phyloP scores from a whole-genome alignment of 92 coral and sea anemone species.

The Scolanthus callimorphus region DNA sequence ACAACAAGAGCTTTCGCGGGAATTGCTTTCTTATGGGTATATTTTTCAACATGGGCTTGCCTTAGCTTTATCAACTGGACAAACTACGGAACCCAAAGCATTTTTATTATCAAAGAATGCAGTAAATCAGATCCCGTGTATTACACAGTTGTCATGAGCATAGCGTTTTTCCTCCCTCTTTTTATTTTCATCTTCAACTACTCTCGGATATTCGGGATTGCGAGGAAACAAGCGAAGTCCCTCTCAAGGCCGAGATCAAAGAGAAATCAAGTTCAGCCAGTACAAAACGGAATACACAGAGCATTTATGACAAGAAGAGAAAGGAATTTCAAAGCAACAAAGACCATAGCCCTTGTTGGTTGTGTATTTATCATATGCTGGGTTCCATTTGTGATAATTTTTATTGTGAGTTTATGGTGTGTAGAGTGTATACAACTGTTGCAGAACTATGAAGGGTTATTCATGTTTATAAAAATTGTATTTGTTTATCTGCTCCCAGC shows the following conservation, averaged over 20 bases:
- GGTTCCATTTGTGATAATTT: slow-evolving; percentile 70
- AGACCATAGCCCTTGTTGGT: slow-evolving; percentile 85
- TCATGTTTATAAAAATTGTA: slow-evolving; percentile 35
- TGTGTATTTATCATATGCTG: slow-evolving; percentile 87
- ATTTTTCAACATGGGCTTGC: slow-evolving; percentile 72
- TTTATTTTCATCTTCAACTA: slow-evolving; percentile 69
- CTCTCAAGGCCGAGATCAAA: slow-evolving; percentile 60
- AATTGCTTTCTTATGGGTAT: slow-evolving; percentile 78
- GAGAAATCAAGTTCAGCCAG: slow-evolving; percentile 15
- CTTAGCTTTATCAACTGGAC: slow-evolving; percentile 70
- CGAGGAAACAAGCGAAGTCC: slow-evolving; percentile 76
- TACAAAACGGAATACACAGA: neutral
- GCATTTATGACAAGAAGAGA: slow-evolving; percentile 19
- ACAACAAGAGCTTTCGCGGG: slow-evolving; percentile 40
- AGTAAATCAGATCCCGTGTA: slow-evolving; percentile 59
- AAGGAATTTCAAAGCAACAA: slow-evolving; percentile 94
- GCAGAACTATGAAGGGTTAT: slow-evolving; percentile 13
- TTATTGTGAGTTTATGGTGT: slow-evolving; percentile 69
- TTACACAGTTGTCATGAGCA: slow-evolving; percentile 60
- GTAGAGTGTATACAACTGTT: slow-evolving; percentile 16
- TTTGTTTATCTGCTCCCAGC: slow-evolving; percentile 77
- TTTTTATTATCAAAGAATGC: slow-evolving; percentile 25
- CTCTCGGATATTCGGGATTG: slow-evolving; percentile 70
- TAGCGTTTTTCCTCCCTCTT: slow-evolving; percentile 76
- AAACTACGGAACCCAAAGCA: slow-evolving; percentile 1